phyloP scores from a whole-genome alignment of 2,888 invertebrate species.

The Isoperla grammatica region DNA sequence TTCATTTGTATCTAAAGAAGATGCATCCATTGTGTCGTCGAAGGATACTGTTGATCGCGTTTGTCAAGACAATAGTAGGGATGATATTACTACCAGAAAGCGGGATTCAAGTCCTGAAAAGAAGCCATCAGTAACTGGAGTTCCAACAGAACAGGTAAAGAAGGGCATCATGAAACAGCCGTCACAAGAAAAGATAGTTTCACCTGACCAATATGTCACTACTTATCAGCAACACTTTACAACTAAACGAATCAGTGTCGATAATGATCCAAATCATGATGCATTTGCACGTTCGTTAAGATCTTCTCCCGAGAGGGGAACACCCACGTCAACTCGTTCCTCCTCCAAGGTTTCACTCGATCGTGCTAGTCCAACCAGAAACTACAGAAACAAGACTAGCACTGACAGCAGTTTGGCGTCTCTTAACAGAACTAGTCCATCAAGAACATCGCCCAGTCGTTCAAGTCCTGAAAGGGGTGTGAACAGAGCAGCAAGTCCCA shows the following conservation, averaged over 20 bases:
- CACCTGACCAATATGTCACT: constrained; percentile 50
- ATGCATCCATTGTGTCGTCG: no score
- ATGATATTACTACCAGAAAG: no score
- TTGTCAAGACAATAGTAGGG: no score
- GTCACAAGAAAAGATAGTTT: constrained; percentile 5
- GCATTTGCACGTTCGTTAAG: constrained; percentile 70
- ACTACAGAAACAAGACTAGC: constrained; percentile 26
- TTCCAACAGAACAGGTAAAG: constrained; percentile 40
- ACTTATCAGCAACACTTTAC: constrained; percentile 56
- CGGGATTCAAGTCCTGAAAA: constrained; percentile 15
- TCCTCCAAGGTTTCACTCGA: constrained; percentile 39
- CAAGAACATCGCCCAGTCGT: constrained; percentile 29
- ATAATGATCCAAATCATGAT: constrained; percentile 66
- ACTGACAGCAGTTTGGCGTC: constrained; percentile 31
- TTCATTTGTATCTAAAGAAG: no score
- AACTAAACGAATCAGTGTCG: constrained; percentile 52
- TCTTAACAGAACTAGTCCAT: constrained; percentile 34
- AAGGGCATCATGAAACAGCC: constrained; percentile 31
- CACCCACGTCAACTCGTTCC: constrained; percentile 38
- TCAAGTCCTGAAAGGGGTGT: constrained; percentile 29
- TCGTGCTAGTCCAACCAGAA: constrained; percentile 27
- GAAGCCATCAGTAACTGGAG: neutral
- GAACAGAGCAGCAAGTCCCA: constrained; percentile 28
- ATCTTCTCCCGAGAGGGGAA: constrained; percentile 48
- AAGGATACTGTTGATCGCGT: no score